phyloP scores from a whole-genome alignment of 64 coral and sea anemone genomes.

The Trachythela sp. region DNA sequence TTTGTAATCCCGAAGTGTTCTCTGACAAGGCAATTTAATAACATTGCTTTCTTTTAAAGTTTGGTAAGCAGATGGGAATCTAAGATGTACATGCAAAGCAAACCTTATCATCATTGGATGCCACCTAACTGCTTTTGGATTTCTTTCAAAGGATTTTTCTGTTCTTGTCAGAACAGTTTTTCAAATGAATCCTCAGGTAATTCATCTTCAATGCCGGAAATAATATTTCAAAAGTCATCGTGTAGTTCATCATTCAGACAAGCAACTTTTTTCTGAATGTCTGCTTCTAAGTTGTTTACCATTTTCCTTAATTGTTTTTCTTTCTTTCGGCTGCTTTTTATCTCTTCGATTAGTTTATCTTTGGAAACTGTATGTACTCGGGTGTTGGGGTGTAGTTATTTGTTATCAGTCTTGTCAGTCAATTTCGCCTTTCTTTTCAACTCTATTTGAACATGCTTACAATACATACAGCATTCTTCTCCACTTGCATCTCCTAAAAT shows the following conservation, averaged over 20 bases:
- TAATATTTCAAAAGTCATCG: not conserved
- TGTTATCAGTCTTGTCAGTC: not conserved
- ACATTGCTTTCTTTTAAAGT: not conserved
- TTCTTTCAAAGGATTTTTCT: not conserved
- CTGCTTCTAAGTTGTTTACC: not conserved
- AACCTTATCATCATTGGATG: slow-evolving; percentile 9
- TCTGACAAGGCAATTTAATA: not conserved
- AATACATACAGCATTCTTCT: not conserved
- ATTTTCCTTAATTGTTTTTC: not conserved
- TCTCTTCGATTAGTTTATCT: not conserved
- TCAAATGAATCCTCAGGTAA: not conserved
- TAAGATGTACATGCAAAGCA: not conserved
- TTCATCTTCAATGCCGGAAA: not conserved
- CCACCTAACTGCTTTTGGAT: not conserved
- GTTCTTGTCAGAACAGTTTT: slow-evolving; percentile 16
- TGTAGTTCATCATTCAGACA: not conserved
- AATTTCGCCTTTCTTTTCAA: not conserved
- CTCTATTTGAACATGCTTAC: not conserved
- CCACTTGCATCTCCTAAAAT: not conserved
- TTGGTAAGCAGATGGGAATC: slow-evolving; percentile 1
- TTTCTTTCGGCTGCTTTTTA: not conserved
- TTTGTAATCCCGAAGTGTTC: not conserved
- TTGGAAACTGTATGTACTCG: not conserved
- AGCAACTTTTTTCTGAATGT: not conserved
- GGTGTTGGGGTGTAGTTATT: not conserved